Base-by-base conservation (phyloP, 2,888 invertebrate species). In the Masnerella sp. region DNA sequence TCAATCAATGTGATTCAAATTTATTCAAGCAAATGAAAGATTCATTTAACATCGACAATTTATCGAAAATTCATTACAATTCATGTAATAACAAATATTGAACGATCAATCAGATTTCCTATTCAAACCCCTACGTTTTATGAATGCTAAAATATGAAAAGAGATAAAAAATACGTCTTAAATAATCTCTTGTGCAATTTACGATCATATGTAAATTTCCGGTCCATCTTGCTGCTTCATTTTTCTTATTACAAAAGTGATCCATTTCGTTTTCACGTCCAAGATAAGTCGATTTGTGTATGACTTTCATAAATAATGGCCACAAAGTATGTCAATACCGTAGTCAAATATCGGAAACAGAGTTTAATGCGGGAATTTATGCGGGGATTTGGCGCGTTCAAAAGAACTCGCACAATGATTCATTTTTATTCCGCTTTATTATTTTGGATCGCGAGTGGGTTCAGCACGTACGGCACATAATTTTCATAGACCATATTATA, bases 361-460 rank as follows among this genome's bases (percentile, higher is more conserved):
- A 47, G 14, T n/a, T 47, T 47, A 17, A 30, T 15, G 17, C 12
- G 8, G 7, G 15, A 30, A 47, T 47, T 47, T 47, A 47, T 28
- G n/a, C 15, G 17, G n/a, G n/a, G 9, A 15, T 47, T 47, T 47
- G 17, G 28, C 22, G 11, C 12, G 20, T 18, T 20, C 20, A 17
- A 20, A 18, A 11, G 18, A 11, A 20, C 20, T 42, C 12, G 20
- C 11, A 20, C 20, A 9, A 20, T 42, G 42, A 45, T 45, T 25
- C 14, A 45, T 14, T 45, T 15, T 25, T 14, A 15, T 45, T 28
- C 45, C 8, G 9, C n/a, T 17, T 42, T 18, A 20, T 9, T 9
- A 9, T 11, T 42, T 20, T 11, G 18, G 20, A 2, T 17, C 15
- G 17, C 8, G 34, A 34, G 9, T 17, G 17, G 9, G 17, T 38